A percentile compares a stretch with the other conserved stretches of the same genome.
phyloP scores from a whole-genome alignment of 2,888 invertebrate species.

The Heliconius sara region DNA sequence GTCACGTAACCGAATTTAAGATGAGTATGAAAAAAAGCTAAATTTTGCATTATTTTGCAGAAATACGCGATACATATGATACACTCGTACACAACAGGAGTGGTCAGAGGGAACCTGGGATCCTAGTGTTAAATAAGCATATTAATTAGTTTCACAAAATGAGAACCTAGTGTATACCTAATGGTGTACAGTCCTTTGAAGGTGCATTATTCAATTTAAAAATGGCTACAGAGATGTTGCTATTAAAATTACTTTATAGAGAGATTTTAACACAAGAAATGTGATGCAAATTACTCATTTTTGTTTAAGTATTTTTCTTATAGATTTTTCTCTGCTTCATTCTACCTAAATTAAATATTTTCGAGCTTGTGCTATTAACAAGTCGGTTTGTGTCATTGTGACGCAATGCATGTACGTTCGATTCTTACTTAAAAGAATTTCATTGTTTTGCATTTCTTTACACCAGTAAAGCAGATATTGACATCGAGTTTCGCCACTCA shows the following conservation, averaged over 20 bases:
- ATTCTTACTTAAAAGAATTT: too few species aligned
- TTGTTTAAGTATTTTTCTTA: background rate
- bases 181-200: background rate
- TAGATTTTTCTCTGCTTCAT: background rate
- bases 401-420: too few species aligned
- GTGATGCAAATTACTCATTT: background rate
- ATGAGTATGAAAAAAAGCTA: conserved; percentile 3
- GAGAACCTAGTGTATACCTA: too few species aligned
- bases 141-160: too few species aligned
- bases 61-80: too few species aligned
- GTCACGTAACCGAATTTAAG: conserved; percentile 40
- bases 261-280: background rate
- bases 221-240: background rate
- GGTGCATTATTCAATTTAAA: background rate
- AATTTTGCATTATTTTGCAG: background rate
- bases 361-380: too few species aligned
- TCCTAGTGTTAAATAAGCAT: too few species aligned
- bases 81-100: too few species aligned
- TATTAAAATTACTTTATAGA: background rate
- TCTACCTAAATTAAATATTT: too few species aligned
- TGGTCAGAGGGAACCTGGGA: too few species aligned
- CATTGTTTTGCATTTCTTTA: too few species aligned
- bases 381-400: too few species aligned
- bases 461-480: background rate
- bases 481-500: background rate